Base-by-base conservation (phyloP, 2,113 vertebrate species). In the Sterrhoptilus dennistouni region DNA sequence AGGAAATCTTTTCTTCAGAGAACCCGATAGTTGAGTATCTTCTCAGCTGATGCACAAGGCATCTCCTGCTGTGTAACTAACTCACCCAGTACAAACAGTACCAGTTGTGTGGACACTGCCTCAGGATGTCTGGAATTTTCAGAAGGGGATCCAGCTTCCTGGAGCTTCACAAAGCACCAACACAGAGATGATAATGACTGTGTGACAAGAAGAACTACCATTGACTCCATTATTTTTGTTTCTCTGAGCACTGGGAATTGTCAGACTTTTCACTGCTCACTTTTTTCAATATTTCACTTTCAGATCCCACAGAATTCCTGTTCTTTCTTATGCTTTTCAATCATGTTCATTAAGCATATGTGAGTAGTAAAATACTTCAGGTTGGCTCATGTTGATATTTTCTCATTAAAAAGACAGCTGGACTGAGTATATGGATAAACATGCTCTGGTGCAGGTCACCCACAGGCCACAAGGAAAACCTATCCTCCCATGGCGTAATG, bases 391-490 rank as follows among this genome's bases (percentile, higher is more conserved):
- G 6, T 22, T 61, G 21, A 4, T 45, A n/a, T 91, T 84, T 91
- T 38, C 38, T 59, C 35, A 35, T 23, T 36, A 72, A 61, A 74
- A 83, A 49, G 16, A 40, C 2, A 77, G 2, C 27, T 83, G 15
- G 13, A 65, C 22, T 24, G 75, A 76, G 17, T 25, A n/a, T 14
- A 27, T 40, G 14, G 14, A 68, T 21, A 86, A 83, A 59, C 20
- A 12, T n/a, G 12, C 31, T 66, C 8, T 1, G 2, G 12, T 36
- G 6, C 22, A 36, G 5, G 16, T 63, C 7, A 3, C 22, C 8
- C 5, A 42, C 3, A 40, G 3, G 10, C 15, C 31, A 35, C 25
- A 59, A 18, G 20, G 6, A 91, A 83, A 33, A 64, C 5, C 8
- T 16, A 4, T 7, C 16, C 18, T 85, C 13, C 11, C 28, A 33